Base-by-base conservation (phyloP, 2,113 vertebrate genomes). In the Chaenocephalus aceratus region DNA sequence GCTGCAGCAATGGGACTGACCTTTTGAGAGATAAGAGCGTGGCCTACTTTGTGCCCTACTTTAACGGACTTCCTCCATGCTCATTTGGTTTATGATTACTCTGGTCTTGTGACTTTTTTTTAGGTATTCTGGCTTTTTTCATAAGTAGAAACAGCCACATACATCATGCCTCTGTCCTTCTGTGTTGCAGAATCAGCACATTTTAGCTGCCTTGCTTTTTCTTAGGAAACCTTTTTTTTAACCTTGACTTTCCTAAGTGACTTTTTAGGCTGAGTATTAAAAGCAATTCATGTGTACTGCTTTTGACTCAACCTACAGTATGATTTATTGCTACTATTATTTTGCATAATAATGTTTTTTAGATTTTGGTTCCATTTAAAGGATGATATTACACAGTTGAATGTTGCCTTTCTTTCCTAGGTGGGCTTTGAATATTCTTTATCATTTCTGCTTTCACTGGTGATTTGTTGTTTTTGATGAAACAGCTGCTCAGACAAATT, bases 31-130 rank as follows among this genome's bases (percentile, higher is more conserved):
- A 85, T 84, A 72, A 61, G 79, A 90, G 63, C 48, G 72, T 56
- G 87, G 83, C 92, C 90, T 88, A 90, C 80, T 90, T 94, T 90
- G 63, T 89, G 90, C 52, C 88, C 89, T 84, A 91, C 85, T 90
- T 93, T 89, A 53, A 18, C 57, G 62, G 58, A 69, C 21, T 67
- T 59, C 79, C 76, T 77, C 60, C 75, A 80, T 71, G 59, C 69
- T 78, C 60, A 71, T 75, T 66, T 69, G 71, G 49, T 65, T 87
- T 61, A 75, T 88, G 87, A 87, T 88, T 86, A 89, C 72, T 66
- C 48, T 21, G 61, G 44, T 69, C 11, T 75, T 77, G n/a, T 45
- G 44, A 58, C 41, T 72, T 83, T 76, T 34, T 77, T 86, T 61
- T 3, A 67, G 78, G 54, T 36, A 21, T 61, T 73, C n/a, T 36